Percentiles rank a stretch among this genome's conserved stretches.
phyloP scores from a whole-genome alignment of 2,113 vertebrate species.

The Hypanus sabinus region DNA sequence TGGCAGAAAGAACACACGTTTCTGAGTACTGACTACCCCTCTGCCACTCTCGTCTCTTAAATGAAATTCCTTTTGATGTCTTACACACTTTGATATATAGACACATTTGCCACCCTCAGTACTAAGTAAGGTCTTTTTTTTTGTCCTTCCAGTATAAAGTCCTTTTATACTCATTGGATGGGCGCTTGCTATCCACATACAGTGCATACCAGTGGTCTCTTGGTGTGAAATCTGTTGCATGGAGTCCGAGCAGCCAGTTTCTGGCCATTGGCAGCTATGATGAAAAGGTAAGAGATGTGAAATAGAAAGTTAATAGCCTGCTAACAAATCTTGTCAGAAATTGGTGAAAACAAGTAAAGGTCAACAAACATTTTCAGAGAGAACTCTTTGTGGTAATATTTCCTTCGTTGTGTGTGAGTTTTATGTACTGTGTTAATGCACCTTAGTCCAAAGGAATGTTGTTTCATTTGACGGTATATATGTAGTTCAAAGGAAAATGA shows the following conservation, averaged over 20 bases:
- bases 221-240: slow-evolving; percentile 76
- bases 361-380: background rate
- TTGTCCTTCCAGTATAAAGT: slow-evolving; percentile 74
- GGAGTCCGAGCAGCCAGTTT: slow-evolving; percentile 96
- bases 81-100: background rate
- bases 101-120: background rate
- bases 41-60: background rate
- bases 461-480: no score
- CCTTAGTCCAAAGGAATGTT: no score
- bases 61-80: background rate
- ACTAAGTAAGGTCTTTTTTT: background rate
- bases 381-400: no score
- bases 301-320: background rate
- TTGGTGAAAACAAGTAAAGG: background rate
- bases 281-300: slow-evolving; percentile 69
- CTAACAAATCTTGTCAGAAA: background rate
- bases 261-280: slow-evolving; percentile 90
- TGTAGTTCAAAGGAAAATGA: no score
- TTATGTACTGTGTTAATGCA: no score
- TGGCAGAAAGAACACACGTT: background rate
- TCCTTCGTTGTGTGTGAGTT: no score
- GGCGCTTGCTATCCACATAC: slow-evolving; percentile 72
- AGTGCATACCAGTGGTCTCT: slow-evolving; percentile 87
- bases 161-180: slow-evolving; percentile 87
- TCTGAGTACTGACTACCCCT: background rate